Base-by-base conservation (phyloP, 2,888 invertebrate genomes). In the Mythimna vitellina region DNA sequence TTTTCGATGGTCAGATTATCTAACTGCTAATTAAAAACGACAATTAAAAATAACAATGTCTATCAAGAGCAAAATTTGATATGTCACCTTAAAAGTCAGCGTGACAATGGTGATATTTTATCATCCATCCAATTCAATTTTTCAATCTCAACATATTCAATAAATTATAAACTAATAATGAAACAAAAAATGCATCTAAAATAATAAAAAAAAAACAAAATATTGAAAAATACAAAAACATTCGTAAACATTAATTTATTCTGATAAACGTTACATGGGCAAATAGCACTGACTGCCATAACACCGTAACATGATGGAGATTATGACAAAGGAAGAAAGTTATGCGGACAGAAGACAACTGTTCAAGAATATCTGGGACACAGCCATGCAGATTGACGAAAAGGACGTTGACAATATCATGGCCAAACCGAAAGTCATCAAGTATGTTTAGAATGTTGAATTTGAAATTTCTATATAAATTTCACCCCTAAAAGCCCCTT, bases 361-460 rank as follows among this genome's bases (percentile, higher is more conserved):
- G 2, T 96, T 96, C 77, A 95, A 93, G 78, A 89, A 93, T 73
- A 93, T 96, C 58, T 96, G 96, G 96, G 90, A 92, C 0, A 89
- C 93, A 0, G 92, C 93, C 0, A 88, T 92, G 87, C 78, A 87
- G 38, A 84, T 92, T 20, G 90, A 92, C 7, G 90, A 89, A 0
- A 93, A 91, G 70, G 92, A 93, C 14, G 61, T 72, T 9, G 91
- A 92, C 12, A 51, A 29, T 51, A 86, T 91, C 32, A 81, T 89
- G 81, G 86, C 73, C 70, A 94, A 94, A 77, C 92, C 93, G 25
- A 95, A 93, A 92, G 91, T 95, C 69, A 94, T 95, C 57, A 95
- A 94, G 95, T 95, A 89, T 49, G 80, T 63, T 9, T 46, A 7
- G 9, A 56, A 25, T 1, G 0, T 32, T 6, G 12, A 60, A 22